A percentile compares a stretch with the other conserved stretches of the same genome.
Evolutionary conservation across 2,797 vertebrate genomes (phyloP).

Genomic region (Leuciscus waleckii): DNA sequence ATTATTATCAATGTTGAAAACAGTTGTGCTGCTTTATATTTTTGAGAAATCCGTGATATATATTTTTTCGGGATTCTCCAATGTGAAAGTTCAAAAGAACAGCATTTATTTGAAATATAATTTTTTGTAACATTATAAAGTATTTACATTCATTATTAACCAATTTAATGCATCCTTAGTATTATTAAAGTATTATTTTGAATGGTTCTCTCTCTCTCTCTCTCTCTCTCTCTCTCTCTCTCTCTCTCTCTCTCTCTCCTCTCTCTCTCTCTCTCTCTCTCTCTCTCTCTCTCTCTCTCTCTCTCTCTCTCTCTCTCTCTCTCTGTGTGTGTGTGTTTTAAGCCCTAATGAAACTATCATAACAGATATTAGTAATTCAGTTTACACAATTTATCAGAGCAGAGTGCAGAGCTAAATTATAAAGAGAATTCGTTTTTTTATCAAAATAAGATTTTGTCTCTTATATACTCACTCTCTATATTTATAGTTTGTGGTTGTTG

Average conservation of each 20-base stretch:
- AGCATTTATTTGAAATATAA: neutral
- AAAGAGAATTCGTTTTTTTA: fast-evolving
- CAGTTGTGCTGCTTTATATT: neutral
- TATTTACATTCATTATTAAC: neutral
- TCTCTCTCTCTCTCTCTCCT: too few species aligned
- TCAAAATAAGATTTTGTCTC: neutral
- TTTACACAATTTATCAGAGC: too few species aligned
- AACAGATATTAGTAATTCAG: too few species aligned
- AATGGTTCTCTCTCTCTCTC: too few species aligned
- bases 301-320: too few species aligned
- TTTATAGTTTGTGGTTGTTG: neutral
- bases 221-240: too few species aligned
- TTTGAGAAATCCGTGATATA: neutral
- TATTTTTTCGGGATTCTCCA: neutral
- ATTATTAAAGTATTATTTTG: too few species aligned
- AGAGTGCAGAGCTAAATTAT: neutral
- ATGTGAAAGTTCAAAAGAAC: neutral
- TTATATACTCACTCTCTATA: neutral
- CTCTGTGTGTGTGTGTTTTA: too few species aligned
- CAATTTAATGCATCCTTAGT: too few species aligned
- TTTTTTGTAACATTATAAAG: neutral
- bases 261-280: too few species aligned
- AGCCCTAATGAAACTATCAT: too few species aligned
- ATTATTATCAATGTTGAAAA: neutral
- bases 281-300: too few species aligned